These are phyloP conservation scores for Ptychodera flava DNA, from an alignment of 35 echinoderm and acorn worm genomes.

Conservation along the genomic window DNA sequence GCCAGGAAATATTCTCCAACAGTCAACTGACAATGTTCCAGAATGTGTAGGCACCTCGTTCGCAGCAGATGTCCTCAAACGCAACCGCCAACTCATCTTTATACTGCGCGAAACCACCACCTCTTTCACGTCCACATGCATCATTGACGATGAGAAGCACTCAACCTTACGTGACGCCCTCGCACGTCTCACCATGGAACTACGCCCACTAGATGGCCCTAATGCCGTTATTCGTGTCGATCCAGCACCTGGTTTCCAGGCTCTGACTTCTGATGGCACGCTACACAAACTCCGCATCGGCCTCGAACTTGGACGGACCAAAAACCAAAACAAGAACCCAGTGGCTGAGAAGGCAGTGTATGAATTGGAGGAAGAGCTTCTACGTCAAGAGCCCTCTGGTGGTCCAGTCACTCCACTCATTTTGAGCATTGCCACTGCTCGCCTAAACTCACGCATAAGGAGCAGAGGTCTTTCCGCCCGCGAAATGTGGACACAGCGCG, in stretches of 20 bases:
- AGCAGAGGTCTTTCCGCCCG: constrained; percentile 40
- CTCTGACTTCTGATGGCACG: background rate
- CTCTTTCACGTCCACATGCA: constrained; percentile 31
- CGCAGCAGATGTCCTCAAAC: background rate
- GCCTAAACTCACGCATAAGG: constrained; percentile 40
- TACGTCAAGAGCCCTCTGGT: constrained; percentile 18
- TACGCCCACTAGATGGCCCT: constrained; percentile 52
- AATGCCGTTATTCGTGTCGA: constrained; percentile 44
- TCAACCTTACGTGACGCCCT: constrained; percentile 39
- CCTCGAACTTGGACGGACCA: constrained; percentile 43
- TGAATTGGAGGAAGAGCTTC: constrained; percentile 53
- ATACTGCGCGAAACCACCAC: too few relatives aligned
- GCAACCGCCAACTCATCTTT: background rate
- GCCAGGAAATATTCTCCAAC: background rate
- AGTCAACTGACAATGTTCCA: background rate
- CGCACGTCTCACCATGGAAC: constrained; percentile 17
- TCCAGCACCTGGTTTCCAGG: constrained; percentile 27
- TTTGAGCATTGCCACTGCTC: constrained; percentile 24
- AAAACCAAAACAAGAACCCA: constrained; percentile 66
- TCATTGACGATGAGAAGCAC: constrained; percentile 45
- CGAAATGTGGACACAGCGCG: constrained; percentile 54
- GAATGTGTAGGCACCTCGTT: background rate
- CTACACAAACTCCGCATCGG: constrained; percentile 31
- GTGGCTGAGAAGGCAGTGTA: constrained; percentile 54
- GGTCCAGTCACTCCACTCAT: constrained; percentile 21